Evolutionary conservation across 2,888 invertebrate species (phyloP).

Genomic region (Rugalucina vietnamica): DNA sequence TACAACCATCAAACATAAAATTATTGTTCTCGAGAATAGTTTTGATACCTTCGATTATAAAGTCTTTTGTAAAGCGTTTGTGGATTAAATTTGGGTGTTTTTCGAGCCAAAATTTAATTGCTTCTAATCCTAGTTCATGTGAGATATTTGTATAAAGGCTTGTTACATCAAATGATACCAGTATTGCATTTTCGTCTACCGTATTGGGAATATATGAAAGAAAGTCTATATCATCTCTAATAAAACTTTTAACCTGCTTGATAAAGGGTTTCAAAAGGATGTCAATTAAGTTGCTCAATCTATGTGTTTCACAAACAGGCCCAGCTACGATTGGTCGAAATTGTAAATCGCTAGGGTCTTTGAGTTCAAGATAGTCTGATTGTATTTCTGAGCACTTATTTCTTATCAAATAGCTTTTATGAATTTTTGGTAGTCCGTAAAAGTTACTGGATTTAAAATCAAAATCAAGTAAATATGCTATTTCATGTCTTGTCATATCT

Average conservation of each 20-base stretch:
- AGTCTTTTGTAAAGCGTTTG: background rate
- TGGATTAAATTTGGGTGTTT: background rate
- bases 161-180: background rate
- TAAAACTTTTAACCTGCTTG: background rate
- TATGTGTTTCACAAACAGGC: background rate
- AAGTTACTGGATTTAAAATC: background rate
- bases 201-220: background rate
- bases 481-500: background rate
- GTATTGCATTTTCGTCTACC: background rate
- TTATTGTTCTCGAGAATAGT: background rate
- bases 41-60: background rate
- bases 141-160: background rate
- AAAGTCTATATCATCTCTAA: background rate
- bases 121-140: background rate
- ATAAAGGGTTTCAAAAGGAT: background rate
- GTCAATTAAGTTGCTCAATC: too few relatives aligned
- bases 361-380: background rate
- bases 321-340: background rate
- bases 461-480: background rate
- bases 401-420: background rate
- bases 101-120: background rate
- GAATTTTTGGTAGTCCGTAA: constrained; percentile 2
- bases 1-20: background rate
- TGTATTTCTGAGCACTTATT: background rate
- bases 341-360: background rate